Percentiles rank a stretch among this genome's conserved stretches.
phyloP scores from a whole-genome alignment of 2,888 invertebrate genomes.

The Hirtodrosophila duncani region DNA sequence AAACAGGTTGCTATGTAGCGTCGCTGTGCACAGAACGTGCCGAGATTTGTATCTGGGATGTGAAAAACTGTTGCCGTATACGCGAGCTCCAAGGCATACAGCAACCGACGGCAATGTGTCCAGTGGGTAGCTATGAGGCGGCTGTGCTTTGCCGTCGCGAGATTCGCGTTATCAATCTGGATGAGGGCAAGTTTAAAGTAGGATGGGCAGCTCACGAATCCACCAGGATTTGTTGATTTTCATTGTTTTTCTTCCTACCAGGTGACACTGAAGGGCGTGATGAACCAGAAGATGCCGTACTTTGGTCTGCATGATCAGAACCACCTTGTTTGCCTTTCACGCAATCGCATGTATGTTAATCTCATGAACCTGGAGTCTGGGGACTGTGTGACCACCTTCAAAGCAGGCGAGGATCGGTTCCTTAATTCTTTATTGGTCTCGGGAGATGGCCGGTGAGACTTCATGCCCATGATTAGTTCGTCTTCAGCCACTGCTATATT shows the following conservation, averaged over 20 bases:
- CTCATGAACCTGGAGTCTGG: slow-evolving; percentile 90
- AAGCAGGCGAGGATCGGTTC: slow-evolving; percentile 93
- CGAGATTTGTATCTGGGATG: slow-evolving; percentile 91
- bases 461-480: neutral
- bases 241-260: slow-evolving; percentile 65
- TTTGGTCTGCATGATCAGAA: slow-evolving; percentile 89
- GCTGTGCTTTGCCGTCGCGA: slow-evolving; percentile 90
- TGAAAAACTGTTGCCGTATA: slow-evolving; percentile 82
- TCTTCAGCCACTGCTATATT: no score
- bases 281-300: slow-evolving; percentile 96
- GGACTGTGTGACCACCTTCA: slow-evolving; percentile 85
- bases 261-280: slow-evolving; percentile 88
- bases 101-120: slow-evolving; percentile 87
- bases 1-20: slow-evolving; percentile 85
- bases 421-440: slow-evolving; percentile 92
- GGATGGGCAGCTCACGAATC: no score
- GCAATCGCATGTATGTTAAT: slow-evolving; percentile 94
- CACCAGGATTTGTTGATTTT: neutral
- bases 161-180: slow-evolving; percentile 87
- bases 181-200: slow-evolving; percentile 82
- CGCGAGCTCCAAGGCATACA: slow-evolving; percentile 86
- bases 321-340: slow-evolving; percentile 87
- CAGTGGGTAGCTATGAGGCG: slow-evolving; percentile 86
- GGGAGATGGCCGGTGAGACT: slow-evolving; percentile 87
- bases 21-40: slow-evolving; percentile 86